phyloP scores from a whole-genome alignment of 2,113 vertebrate species.

The Tympanuchus pallidicinctus region DNA sequence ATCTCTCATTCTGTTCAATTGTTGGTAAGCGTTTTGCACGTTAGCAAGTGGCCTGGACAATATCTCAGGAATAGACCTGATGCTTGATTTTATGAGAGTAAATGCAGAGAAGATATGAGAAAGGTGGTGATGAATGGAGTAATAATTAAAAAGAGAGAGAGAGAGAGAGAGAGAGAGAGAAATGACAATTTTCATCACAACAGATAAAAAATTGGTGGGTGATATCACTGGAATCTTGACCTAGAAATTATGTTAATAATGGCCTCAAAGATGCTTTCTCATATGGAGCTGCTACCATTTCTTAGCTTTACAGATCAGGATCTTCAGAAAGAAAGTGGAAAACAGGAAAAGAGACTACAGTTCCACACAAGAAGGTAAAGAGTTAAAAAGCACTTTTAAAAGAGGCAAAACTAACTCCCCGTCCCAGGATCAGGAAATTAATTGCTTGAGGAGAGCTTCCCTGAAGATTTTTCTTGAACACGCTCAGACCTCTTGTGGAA shows the following conservation, averaged over 20 bases:
- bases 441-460: background rate
- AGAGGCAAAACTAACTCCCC: background rate
- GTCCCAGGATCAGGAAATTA: background rate
- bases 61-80: background rate
- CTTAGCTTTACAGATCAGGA: background rate
- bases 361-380: background rate
- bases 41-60: background rate
- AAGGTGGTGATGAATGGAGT: background rate
- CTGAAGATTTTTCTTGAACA: background rate
- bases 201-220: background rate
- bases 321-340: background rate
- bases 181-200: background rate
- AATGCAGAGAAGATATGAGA: background rate
- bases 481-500: background rate
- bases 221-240: background rate
- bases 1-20: background rate
- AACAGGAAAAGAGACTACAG: background rate
- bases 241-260: background rate
- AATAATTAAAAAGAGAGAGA: background rate
- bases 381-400: background rate
- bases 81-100: background rate
- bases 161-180: accelerated
- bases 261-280: background rate
- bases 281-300: background rate
- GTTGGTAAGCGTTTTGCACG: background rate